Base-by-base conservation (phyloP, 2,888 invertebrate species). In the Parnassius smintheus region DNA sequence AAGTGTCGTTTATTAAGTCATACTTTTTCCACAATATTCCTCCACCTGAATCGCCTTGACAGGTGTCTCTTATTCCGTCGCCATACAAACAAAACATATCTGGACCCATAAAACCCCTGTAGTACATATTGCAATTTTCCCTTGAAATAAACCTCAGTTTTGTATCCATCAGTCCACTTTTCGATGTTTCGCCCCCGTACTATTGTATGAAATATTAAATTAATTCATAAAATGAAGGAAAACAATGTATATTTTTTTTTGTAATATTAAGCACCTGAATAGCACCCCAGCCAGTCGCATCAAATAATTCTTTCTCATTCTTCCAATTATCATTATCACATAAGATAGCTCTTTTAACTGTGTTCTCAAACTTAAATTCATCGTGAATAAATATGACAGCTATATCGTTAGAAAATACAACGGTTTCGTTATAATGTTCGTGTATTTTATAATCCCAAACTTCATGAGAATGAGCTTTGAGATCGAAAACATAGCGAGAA, bases 271-370 rank as follows among this genome's bases (percentile, higher is more conserved):
- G 7, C 65, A 78, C 81, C 74, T 73, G 58, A 51, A 67, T 70
- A 54, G 72, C 71, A 22, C 81, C 81, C 81, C 81, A 82, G 7
- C 81, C 81, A 4, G 73, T 71, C n/a, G 73, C 80, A n/a, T 66
- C 59, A 59, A 81, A 75, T 1, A 59, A 70, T 66, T 75, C 75
- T 4, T 69, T 72, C 50, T 73, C 72, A 8, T 66, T 70, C 77
- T 77, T 75, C 76, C 78, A 80, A 0, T 46, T 25, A 10, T 67
- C 60, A 22, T 66, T 74, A 51, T 73, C 67, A 18, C 65, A 66
- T 9, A 80, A 55, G 18, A 66, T 57, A 8, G 71, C 77, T 48
- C 68, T 74, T 56, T 75, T 68, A 12, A 75, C 75, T 10, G 63
- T 67, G 0, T 54, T 45, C 0, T 72, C 67, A 54, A 71, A 74